Evolutionary conservation across 2,888 invertebrate species (phyloP).

Genomic region (Tiliacea citrago): DNA sequence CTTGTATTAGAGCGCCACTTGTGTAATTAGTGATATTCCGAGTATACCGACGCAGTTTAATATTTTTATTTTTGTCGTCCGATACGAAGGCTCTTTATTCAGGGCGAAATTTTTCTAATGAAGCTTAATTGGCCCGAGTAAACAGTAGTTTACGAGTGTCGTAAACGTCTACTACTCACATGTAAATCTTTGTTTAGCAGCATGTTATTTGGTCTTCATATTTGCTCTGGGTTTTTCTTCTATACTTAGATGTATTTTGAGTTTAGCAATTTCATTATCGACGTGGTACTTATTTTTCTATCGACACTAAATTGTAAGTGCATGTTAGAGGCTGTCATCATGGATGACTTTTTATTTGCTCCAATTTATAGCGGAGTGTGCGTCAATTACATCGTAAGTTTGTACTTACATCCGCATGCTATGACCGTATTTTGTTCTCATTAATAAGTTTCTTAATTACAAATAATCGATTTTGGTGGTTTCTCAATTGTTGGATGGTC

Average conservation of each 20-base stretch:
- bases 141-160: slow-evolving; percentile 60
- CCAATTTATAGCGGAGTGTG: slow-evolving; percentile 63
- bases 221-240: slow-evolving; percentile 22
- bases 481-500: slow-evolving; percentile 32
- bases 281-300: slow-evolving; percentile 57
- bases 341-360: slow-evolving; percentile 71
- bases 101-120: slow-evolving; percentile 75
- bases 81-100: slow-evolving; percentile 67
- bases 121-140: slow-evolving; percentile 75
- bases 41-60: slow-evolving; percentile 64
- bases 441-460: slow-evolving; percentile 56
- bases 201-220: slow-evolving; percentile 22
- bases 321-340: slow-evolving; percentile 55
- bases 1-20: slow-evolving; percentile 57
- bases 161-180: slow-evolving; percentile 46
- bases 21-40: slow-evolving; percentile 58
- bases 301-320: slow-evolving; percentile 62
- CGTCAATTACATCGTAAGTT: slow-evolving; percentile 59
- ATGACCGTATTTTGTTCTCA: slow-evolving; percentile 54
- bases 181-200: slow-evolving; percentile 51
- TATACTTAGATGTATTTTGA: slow-evolving; percentile 19
- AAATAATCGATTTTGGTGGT: slow-evolving; percentile 47
- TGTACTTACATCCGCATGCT: slow-evolving; percentile 68
- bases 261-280: slow-evolving; percentile 45
- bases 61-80: slow-evolving; percentile 71